Conservation (phyloP, 92 coral and sea anemone species). For the Parazoanthus atlanticus region DNA sequence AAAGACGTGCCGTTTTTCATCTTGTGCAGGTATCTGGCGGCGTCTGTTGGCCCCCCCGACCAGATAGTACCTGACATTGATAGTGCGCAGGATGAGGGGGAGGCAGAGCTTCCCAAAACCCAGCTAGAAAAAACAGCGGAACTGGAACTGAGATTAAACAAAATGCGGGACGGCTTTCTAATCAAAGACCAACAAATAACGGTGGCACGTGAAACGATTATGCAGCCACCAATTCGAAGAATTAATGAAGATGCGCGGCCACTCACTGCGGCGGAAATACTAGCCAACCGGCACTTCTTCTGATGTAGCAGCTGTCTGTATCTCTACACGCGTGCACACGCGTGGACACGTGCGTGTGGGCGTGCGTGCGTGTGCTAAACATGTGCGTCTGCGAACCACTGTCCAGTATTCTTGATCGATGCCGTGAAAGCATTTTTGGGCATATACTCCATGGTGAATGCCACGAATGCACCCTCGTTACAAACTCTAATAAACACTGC, state of each 20-base stretch:
- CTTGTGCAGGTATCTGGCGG: constrained; percentile 77
- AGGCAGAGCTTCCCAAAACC: constrained; percentile 43
- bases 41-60: constrained; percentile 77
- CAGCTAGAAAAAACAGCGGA: constrained; percentile 63
- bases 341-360: not conserved
- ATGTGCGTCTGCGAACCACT: no score
- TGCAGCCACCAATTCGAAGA: constrained; percentile 91
- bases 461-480: no score
- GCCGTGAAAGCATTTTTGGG: not conserved
- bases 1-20: not conserved
- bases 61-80: constrained; percentile 93
- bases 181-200: constrained; percentile 68
- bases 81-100: constrained; percentile 42
- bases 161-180: constrained; percentile 74
- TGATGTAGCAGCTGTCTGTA: constrained; percentile 4
- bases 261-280: constrained; percentile 88
- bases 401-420: not conserved
- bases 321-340: not conserved
- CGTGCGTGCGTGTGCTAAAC: not conserved
- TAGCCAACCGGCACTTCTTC: constrained; percentile 89
- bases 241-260: constrained; percentile 91
- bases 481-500: no score
- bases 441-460: no score
- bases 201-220: constrained; percentile 66
- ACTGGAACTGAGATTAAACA: constrained; percentile 77